Base-by-base conservation (phyloP, 2,113 vertebrate species). In the Hiodon tergisus region DNA sequence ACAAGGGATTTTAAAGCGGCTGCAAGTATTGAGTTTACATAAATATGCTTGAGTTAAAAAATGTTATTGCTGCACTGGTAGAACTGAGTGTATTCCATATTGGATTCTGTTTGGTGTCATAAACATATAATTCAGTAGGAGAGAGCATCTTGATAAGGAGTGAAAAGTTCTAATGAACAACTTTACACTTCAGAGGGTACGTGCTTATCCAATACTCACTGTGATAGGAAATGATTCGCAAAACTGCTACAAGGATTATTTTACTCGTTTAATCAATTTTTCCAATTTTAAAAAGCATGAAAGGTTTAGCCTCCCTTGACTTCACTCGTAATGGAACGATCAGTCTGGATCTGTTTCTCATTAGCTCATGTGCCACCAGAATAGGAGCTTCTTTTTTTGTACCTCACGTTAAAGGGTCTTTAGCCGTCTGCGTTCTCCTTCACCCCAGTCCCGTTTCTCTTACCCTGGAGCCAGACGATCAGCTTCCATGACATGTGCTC, bases 251-350 rank as follows among this genome's bases (percentile, higher is more conserved):
- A 59, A 80, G 78, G 80, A 80, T 74, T 85, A 76, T 81, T 74
- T 78, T 53, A 59, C 76, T 78, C 79, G 46, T 69, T 77, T 69
- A 78, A 75, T 87, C 79, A 83, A 79, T 81, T 84, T 69, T 84
- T 70, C 72, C 50, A 78, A 79, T 69, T 82, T 74, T 77, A 72
- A 0, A 5, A 68, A 76, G 66, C 75, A 62, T 48, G 46, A 77
- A 73, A 76, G 48, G 58, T 79, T 82, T 63, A 71, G 65, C 74
- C 79, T 81, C 78, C 73, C 73, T 79, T 79, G 81, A 84, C 81
- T 80, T 67, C 53, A 78, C 80, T 84, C 86, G 84, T 87, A 84
- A 87, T 84, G 78, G 75, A 88, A 86, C 80, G 84, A 84, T 87
- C 78, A 81, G 79, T 84, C 83, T 71, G 61, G 4, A 86, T 89